Conservation (phyloP, 2,113 vertebrate genomes). For the Myrmophylax atrothorax region DNA sequence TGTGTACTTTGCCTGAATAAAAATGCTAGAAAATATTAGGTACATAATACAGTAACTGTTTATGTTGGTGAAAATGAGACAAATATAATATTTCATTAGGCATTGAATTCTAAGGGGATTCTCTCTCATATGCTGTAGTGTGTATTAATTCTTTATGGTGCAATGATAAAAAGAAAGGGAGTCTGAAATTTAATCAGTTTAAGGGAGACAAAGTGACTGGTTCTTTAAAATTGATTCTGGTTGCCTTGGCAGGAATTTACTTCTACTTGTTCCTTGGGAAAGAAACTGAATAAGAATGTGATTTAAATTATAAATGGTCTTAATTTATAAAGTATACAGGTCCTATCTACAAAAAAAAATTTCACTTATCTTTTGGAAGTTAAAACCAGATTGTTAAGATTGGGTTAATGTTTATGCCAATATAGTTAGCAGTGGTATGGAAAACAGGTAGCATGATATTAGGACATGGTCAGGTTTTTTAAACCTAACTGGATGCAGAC, state of each 20-base stretch:
- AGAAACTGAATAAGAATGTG: background rate
- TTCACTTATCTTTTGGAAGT: background rate
- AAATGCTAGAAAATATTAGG: background rate
- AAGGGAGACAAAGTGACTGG: background rate
- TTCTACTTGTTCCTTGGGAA: background rate
- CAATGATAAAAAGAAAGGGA: background rate
- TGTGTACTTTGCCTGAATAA: background rate
- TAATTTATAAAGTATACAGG: background rate
- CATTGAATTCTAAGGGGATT: background rate
- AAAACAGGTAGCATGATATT: background rate
- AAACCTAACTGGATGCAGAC: background rate
- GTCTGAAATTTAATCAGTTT: background rate
- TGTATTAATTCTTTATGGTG: background rate
- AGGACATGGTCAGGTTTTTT: background rate
- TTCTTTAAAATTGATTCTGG: background rate
- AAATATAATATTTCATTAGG: background rate
- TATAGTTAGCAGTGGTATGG: background rate
- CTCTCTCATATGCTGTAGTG: background rate
- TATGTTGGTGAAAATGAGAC: background rate
- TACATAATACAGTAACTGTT: background rate
- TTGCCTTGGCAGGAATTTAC: background rate
- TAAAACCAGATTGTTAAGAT: background rate
- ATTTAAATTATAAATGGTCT: background rate
- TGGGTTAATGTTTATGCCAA: background rate
- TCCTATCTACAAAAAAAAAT: background rate